Conservation (phyloP, 2,888 invertebrate species). For the Ramazzottius varieornatus region DNA sequence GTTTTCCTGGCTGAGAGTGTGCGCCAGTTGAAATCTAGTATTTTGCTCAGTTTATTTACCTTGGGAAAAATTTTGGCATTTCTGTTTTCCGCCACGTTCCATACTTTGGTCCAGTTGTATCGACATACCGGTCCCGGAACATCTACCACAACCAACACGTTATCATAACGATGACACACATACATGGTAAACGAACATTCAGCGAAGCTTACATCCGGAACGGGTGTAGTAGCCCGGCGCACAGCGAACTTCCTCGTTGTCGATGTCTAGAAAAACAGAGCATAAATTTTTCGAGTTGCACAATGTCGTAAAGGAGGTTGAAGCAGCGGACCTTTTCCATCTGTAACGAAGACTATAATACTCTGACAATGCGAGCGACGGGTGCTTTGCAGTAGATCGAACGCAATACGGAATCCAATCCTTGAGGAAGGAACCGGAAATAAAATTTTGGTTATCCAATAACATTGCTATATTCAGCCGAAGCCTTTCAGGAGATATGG, state of each 20-base stretch:
- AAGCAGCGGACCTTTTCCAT: slow-evolving; percentile 4
- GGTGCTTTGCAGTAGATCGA: background rate
- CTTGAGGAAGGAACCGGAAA: slow-evolving; percentile 4
- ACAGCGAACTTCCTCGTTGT: slow-evolving; percentile 4
- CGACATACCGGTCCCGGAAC: slow-evolving; percentile 25
- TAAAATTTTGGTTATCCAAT: too few species aligned
- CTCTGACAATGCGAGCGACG: background rate
- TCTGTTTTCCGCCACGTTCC: slow-evolving; percentile 17
- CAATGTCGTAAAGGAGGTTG: too few species aligned
- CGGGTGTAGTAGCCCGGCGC: slow-evolving; percentile 3
- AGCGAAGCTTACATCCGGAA: background rate
- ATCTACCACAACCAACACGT: slow-evolving; percentile 19
- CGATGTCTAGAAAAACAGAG: slow-evolving; percentile 5
- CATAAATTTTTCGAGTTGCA: too few species aligned
- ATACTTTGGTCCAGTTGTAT: slow-evolving; percentile 24
- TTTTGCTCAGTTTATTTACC: too few species aligned
- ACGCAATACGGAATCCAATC: slow-evolving; percentile 3
- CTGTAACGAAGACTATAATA: slow-evolving; percentile 2
- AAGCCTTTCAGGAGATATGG: too few species aligned
- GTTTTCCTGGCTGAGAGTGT: too few species aligned
- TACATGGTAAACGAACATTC: background rate
- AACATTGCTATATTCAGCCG: too few species aligned
- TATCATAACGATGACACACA: slow-evolving; percentile 22
- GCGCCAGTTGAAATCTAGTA: too few species aligned
- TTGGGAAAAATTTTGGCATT: slow-evolving; percentile 15